Conservation (phyloP, 2,888 invertebrate genomes). For the Noctua pronuba region DNA sequence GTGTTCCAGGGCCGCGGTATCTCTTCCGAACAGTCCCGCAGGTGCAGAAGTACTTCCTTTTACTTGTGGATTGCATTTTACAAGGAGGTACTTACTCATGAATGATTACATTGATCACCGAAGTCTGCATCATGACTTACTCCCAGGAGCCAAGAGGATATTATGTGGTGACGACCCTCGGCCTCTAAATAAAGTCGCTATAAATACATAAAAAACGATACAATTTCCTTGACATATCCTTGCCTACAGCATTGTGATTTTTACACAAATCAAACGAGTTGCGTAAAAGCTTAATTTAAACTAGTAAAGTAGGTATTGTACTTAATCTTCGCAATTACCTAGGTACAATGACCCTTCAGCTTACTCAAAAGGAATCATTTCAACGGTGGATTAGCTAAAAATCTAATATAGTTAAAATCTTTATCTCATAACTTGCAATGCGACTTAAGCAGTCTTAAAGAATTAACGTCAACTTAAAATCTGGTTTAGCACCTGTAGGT, state of each 20-base stretch:
- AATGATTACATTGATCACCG: not conserved
- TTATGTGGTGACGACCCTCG: not conserved
- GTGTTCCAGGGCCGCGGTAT: too few relatives aligned
- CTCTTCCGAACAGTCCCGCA: too few relatives aligned
- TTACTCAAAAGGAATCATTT: not conserved
- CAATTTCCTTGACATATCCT: not conserved
- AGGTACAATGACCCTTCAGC: not conserved
- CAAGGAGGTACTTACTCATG: not conserved
- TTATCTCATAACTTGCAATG: constrained; percentile 10
- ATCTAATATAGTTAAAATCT: not conserved
- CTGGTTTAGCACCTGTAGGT: constrained; percentile 30
- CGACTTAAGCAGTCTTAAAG: constrained; percentile 4
- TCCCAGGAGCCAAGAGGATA: not conserved
- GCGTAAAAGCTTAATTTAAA: not conserved
- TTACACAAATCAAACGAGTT: not conserved
- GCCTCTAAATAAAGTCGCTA: not conserved
- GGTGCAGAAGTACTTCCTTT: not conserved
- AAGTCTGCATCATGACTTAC: not conserved
- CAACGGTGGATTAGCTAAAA: constrained; percentile 8
- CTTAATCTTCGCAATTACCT: not conserved
- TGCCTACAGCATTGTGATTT: not conserved
- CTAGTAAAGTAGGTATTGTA: not conserved
- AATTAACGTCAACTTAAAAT: constrained; percentile 46
- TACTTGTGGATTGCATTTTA: not conserved
- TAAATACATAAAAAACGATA: not conserved